phyloP scores from a whole-genome alignment of 2,113 vertebrate species.

The Psophia crepitans region DNA sequence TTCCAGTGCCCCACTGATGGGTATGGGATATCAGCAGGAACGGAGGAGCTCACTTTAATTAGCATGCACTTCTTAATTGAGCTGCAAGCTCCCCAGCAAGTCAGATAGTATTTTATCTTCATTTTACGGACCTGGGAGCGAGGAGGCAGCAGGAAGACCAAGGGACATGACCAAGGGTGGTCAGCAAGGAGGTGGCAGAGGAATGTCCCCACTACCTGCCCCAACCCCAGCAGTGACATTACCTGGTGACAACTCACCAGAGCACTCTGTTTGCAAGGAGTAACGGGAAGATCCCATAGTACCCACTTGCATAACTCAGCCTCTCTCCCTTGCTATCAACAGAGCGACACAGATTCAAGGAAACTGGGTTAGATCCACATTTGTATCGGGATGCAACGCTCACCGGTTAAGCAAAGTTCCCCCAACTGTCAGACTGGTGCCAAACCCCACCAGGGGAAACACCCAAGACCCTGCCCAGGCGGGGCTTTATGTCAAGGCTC shows the following conservation, averaged over 20 bases:
- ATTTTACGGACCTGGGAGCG: neutral
- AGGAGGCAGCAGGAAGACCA: neutral
- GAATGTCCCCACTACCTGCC: neutral
- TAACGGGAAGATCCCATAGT: neutral
- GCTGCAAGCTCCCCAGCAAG: neutral
- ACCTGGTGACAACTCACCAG: neutral
- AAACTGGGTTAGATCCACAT: neutral
- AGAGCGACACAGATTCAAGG: neutral
- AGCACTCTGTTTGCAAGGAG: neutral
- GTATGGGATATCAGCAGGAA: constrained; percentile 4
- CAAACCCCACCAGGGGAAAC: neutral
- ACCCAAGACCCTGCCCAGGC: neutral
- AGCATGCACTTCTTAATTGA: neutral
- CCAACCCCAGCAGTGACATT: neutral
- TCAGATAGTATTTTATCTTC: neutral
- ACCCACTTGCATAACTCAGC: neutral
- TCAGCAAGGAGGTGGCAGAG: neutral
- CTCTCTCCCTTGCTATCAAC: neutral
- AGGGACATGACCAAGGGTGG: neutral
- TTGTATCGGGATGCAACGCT: neutral
- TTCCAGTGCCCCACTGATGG: neutral
- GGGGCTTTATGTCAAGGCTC: neutral
- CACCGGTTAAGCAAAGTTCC: neutral
- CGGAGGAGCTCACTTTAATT: neutral
- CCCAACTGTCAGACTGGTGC: neutral